A percentile compares a stretch with the other conserved stretches of the same genome.
phyloP scores from a whole-genome alignment of 2,797 vertebrate species.

The Notolepis coatsorum region DNA sequence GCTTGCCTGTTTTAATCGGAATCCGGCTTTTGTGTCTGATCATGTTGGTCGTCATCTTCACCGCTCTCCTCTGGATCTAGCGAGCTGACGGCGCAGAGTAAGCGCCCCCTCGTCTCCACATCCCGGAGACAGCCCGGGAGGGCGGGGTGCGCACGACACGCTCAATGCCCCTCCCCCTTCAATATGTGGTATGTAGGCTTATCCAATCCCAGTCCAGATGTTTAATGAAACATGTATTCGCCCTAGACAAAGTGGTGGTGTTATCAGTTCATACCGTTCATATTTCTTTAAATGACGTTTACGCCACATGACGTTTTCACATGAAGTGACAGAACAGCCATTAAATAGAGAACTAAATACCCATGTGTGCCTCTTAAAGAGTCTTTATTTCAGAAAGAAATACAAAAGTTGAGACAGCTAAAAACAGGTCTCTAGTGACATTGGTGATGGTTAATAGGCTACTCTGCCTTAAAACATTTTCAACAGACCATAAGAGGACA shows the following conservation, averaged over 20 bases:
- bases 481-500: constrained; percentile 25
- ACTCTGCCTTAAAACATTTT: constrained; percentile 16
- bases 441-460: constrained; percentile 46
- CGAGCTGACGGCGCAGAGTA: constrained; percentile 49
- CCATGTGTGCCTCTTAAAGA: constrained; percentile 39
- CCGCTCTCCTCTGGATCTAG: constrained; percentile 48
- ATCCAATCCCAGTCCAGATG: too few species aligned
- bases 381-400: constrained; percentile 65
- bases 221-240: too few species aligned
- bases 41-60: constrained; percentile 90
- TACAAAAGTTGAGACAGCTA: constrained; percentile 32
- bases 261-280: too few species aligned
- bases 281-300: too few species aligned
- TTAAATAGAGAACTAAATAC: not conserved
- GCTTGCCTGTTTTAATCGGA: constrained; percentile 91
- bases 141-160: constrained; percentile 50
- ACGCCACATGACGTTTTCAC: too few species aligned
- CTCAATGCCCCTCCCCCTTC: constrained; percentile 52
- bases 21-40: constrained; percentile 94
- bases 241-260: too few species aligned
- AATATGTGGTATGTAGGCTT: not conserved
- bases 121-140: constrained; percentile 42
- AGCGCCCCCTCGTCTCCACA: constrained; percentile 55
- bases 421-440: constrained; percentile 44
- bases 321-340: too few species aligned